These are phyloP conservation scores for Goniozus legneri DNA, from an alignment of 1,140 invertebrate genomes.

Conservation along the genomic window DNA sequence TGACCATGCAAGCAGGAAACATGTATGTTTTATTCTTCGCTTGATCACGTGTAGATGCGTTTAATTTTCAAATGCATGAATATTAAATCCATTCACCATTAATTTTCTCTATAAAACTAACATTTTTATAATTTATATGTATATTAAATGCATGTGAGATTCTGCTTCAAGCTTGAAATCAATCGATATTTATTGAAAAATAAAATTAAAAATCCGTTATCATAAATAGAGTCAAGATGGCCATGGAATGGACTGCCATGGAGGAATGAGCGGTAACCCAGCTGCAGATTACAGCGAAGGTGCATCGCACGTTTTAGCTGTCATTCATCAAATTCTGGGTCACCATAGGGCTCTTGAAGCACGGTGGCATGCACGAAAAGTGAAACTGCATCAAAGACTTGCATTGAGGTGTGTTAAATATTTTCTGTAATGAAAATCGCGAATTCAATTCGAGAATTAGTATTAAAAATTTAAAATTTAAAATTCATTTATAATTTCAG, in stretches of 20 bases:
- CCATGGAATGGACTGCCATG: slow-evolving; percentile 49
- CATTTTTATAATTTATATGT: too few species aligned
- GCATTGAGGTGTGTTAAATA: slow-evolving; percentile 65
- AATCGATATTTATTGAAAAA: neutral
- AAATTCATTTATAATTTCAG: slow-evolving; percentile 20
- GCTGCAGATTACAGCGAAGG: slow-evolving; percentile 95
- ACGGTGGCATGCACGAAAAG: slow-evolving; percentile 90
- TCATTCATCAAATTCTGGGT: slow-evolving; percentile 91
- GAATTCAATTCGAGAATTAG: neutral
- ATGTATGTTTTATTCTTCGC: slow-evolving; percentile 56
- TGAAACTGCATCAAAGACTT: slow-evolving; percentile 89
- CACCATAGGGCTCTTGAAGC: slow-evolving; percentile 91
- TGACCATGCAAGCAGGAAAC: slow-evolving; percentile 66
- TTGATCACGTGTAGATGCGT: neutral
- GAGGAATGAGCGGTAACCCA: slow-evolving; percentile 72
- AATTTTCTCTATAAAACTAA: too few species aligned
- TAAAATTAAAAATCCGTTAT: neutral
- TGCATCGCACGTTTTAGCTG: slow-evolving; percentile 81
- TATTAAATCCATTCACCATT: too few species aligned
- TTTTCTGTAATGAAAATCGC: slow-evolving; percentile 6
- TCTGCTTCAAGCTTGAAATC: neutral
- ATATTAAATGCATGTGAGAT: too few species aligned
- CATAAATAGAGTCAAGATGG: slow-evolving; percentile 47
- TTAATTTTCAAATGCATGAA: too few species aligned
- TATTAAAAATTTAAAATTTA: neutral